A percentile compares a stretch with the other conserved stretches of the same genome.
phyloP scores from a whole-genome alignment of 2,888 invertebrate species.

The Timema podura region DNA sequence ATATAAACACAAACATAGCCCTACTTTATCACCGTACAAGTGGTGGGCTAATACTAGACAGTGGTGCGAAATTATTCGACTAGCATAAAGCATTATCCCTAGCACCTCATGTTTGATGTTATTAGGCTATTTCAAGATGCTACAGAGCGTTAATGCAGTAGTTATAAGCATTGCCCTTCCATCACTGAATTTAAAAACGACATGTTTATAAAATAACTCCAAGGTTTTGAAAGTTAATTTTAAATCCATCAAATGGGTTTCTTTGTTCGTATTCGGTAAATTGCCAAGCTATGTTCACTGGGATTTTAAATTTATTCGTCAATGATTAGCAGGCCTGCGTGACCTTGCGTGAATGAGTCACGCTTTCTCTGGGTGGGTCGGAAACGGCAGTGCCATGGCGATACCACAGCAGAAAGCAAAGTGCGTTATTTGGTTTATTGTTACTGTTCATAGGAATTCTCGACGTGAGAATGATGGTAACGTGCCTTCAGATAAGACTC shows the following conservation, averaged over 20 bases:
- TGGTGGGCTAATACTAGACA: too few species aligned
- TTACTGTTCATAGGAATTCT: background rate
- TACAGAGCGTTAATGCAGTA: too few species aligned
- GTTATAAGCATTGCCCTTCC: too few species aligned
- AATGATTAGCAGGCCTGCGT: constrained; percentile 1
- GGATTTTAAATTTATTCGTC: background rate
- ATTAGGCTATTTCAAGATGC: too few species aligned
- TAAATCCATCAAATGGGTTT: background rate
- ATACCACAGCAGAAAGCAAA: background rate
- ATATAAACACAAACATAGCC: too few species aligned
- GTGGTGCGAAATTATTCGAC: too few species aligned
- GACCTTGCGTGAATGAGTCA: background rate
- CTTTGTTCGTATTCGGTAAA: background rate
- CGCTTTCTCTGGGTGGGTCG: background rate
- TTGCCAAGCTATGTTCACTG: constrained; percentile 1
- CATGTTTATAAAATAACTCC: constrained; percentile 6
- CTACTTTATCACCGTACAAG: too few species aligned
- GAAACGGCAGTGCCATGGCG: background rate
- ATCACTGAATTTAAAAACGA: background rate
- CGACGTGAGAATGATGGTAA: background rate
- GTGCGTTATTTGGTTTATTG: background rate
- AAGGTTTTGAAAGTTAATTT: background rate
- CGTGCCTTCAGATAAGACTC: background rate
- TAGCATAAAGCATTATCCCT: too few species aligned
- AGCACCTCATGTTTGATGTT: too few species aligned